These are phyloP conservation scores for Myopa testacea DNA, from an alignment of 2,888 invertebrate genomes.

Conservation along the genomic window DNA sequence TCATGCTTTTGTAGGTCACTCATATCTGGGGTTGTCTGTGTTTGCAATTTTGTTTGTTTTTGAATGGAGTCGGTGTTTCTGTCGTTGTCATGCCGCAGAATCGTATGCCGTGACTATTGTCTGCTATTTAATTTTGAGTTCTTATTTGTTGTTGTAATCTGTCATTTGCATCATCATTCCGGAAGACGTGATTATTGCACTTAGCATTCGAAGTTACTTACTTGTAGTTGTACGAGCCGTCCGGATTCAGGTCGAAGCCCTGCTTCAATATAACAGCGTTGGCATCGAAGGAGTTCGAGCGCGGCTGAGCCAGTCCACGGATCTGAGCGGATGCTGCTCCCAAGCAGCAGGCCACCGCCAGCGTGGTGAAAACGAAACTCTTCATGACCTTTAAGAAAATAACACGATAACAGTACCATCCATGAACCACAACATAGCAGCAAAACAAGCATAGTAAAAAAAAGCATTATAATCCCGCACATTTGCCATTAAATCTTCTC, in stretches of 20 bases:
- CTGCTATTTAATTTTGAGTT: too few species aligned
- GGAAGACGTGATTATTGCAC: too few species aligned
- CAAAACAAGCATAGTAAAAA: not conserved
- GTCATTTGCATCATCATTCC: too few species aligned
- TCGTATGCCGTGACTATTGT: too few species aligned
- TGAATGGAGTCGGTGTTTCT: constrained; percentile 28
- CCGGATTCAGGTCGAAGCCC: constrained; percentile 69
- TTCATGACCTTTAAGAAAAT: constrained; percentile 62
- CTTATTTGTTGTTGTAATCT: not conserved
- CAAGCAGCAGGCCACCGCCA: constrained; percentile 55
- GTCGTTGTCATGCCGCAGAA: too few species aligned
- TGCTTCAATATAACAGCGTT: constrained; percentile 70
- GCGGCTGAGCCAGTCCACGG: constrained; percentile 61
- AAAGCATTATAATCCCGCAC: not conserved
- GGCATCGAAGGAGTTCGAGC: constrained; percentile 60
- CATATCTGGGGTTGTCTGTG: not conserved
- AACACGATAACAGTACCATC: not conserved
- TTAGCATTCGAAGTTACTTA: constrained; percentile 54
- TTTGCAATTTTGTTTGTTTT: constrained; percentile 13
- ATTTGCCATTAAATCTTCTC: not conserved
- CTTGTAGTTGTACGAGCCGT: constrained; percentile 71
- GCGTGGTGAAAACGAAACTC: constrained; percentile 60
- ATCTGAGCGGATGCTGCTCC: constrained; percentile 60
- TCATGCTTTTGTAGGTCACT: not conserved
- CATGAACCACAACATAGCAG: constrained; percentile 1